These are phyloP conservation scores for Gryon sp. DNA, from an alignment of 1,140 invertebrate species.

Conservation along the genomic window DNA sequence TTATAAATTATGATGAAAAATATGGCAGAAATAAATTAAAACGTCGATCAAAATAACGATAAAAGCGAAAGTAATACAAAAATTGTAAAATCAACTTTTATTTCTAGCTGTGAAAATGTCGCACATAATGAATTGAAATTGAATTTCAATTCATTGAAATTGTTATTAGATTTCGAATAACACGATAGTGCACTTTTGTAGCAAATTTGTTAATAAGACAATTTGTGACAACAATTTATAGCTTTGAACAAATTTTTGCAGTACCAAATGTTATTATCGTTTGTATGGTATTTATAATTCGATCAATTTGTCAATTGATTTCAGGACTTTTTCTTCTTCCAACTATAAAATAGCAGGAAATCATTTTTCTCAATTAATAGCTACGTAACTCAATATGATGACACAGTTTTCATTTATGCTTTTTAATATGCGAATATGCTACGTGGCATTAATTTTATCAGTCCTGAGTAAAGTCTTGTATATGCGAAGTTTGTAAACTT, in stretches of 20 bases:
- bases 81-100: too few species aligned
- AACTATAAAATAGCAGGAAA: slow-evolving; percentile 20
- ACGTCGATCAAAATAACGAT: too few species aligned
- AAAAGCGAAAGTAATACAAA: too few species aligned
- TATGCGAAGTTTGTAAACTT: background rate
- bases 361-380: slow-evolving; percentile 20
- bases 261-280: slow-evolving; percentile 1
- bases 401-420: slow-evolving; percentile 25
- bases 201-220: background rate
- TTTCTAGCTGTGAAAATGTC: too few species aligned
- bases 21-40: too few species aligned
- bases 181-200: too few species aligned
- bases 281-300: slow-evolving; percentile 13
- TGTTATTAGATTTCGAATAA: too few species aligned
- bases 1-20: too few species aligned
- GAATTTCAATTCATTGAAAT: too few species aligned
- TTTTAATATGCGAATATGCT: slow-evolving; percentile 26
- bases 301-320: slow-evolving; percentile 6
- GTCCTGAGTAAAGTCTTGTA: too few species aligned
- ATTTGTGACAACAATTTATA: background rate
- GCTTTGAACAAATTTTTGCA: slow-evolving; percentile 1
- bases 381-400: slow-evolving; percentile 18
- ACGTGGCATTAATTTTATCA: slow-evolving; percentile 24
- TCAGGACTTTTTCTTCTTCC: slow-evolving; percentile 15
- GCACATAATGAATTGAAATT: too few species aligned